Percentiles rank a stretch among this genome's conserved stretches.
Conservation (phyloP, 2,113 vertebrate genomes). For the Percina caprodes region DNA sequence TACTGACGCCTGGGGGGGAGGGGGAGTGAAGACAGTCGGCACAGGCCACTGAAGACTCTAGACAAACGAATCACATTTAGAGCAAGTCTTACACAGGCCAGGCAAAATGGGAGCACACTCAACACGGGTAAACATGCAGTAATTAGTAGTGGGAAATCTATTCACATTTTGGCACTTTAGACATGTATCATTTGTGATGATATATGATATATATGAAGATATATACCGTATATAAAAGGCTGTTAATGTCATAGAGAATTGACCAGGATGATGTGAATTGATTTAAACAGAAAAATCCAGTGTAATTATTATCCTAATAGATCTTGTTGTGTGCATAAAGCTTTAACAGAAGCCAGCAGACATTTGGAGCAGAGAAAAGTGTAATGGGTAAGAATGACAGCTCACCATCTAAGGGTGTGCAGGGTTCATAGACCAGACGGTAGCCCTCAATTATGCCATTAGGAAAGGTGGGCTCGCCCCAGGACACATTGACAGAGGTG, state of each 20-base stretch:
- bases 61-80: constrained; percentile 81
- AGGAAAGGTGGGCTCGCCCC: constrained; percentile 92
- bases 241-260: constrained; percentile 32
- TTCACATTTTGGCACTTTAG: constrained; percentile 7
- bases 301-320: background rate
- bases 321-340: constrained; percentile 44
- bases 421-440: constrained; percentile 94
- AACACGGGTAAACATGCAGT: constrained; percentile 21
- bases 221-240: constrained; percentile 3
- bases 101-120: constrained; percentile 58
- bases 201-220: constrained; percentile 1
- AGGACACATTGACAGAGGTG: constrained; percentile 96
- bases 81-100: constrained; percentile 69
- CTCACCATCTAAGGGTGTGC: constrained; percentile 92
- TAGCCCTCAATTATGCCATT: constrained; percentile 95
- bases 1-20: constrained; percentile 92
- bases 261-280: background rate
- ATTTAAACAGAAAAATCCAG: background rate
- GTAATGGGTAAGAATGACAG: background rate
- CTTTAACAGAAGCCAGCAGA: constrained; percentile 33
- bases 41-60: constrained; percentile 84
- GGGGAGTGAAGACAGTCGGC: constrained; percentile 83
- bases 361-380: constrained; percentile 3
- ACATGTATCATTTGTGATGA: constrained; percentile 27
- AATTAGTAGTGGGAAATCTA: constrained; percentile 48